Evolutionary conservation across 2,113 vertebrate genomes (phyloP).

Genomic region (Varanus komodoensis): DNA sequence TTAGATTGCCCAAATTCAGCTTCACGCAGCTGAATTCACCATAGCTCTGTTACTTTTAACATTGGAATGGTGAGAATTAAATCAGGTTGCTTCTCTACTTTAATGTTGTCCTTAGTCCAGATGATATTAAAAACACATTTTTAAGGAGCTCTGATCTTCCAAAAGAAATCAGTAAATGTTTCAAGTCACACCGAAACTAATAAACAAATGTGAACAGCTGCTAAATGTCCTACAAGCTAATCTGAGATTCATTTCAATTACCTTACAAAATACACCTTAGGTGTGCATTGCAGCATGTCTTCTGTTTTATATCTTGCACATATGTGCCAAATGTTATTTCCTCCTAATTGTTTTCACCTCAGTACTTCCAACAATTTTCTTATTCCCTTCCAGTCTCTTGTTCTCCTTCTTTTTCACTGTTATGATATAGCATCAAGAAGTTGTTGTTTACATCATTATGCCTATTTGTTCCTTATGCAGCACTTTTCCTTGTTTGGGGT

Average conservation of each 20-base stretch:
- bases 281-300: slow-evolving; percentile 61
- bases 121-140: slow-evolving; percentile 71
- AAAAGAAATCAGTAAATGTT: slow-evolving; percentile 68
- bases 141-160: slow-evolving; percentile 69
- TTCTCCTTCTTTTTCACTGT: slow-evolving; percentile 47
- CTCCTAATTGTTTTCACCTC: slow-evolving; percentile 63
- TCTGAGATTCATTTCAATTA: slow-evolving; percentile 75
- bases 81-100: slow-evolving; percentile 43
- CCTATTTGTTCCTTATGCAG: slow-evolving; percentile 5
- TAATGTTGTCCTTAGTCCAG: slow-evolving; percentile 52
- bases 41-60: slow-evolving; percentile 49
- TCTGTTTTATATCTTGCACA: slow-evolving; percentile 69
- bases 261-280: slow-evolving; percentile 62
- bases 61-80: slow-evolving; percentile 27
- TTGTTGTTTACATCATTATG: background rate
- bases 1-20: slow-evolving; percentile 26
- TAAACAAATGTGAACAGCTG: slow-evolving; percentile 78
- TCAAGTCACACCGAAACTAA: slow-evolving; percentile 67
- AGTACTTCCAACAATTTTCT: slow-evolving; percentile 49
- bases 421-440: slow-evolving; percentile 29
- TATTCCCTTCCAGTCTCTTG: slow-evolving; percentile 57
- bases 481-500: background rate
- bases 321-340: slow-evolving; percentile 59
- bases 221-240: slow-evolving; percentile 71
- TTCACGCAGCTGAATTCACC: slow-evolving; percentile 54